These are phyloP conservation scores for Scyliorhinus canicula DNA, from an alignment of 2,797 vertebrate species.

Conservation along the genomic window DNA sequence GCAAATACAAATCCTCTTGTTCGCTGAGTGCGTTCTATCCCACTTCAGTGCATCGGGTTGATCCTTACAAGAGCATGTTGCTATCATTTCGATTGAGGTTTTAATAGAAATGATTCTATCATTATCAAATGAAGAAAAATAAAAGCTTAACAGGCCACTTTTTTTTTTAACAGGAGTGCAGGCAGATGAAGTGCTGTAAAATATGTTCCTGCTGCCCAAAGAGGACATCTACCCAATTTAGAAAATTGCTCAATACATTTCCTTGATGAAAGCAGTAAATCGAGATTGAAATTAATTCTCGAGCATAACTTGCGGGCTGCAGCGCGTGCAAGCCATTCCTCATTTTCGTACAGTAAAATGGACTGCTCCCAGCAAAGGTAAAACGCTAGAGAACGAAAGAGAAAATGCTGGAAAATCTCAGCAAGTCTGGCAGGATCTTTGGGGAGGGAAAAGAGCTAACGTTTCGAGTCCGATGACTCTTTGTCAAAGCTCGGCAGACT, in stretches of 20 bases:
- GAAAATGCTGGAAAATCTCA: not conserved
- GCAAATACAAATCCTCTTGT: not conserved
- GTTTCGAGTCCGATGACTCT: not conserved
- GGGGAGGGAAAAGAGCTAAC: not conserved
- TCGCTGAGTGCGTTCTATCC: not conserved
- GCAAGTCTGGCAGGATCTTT: not conserved
- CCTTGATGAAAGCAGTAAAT: not conserved
- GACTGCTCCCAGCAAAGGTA: not conserved
- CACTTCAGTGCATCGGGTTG: not conserved
- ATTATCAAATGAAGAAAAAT: conserved; percentile 19
- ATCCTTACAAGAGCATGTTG: not conserved
- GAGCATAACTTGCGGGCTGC: not conserved
- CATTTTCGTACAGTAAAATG: not conserved
- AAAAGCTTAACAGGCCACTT: not conserved
- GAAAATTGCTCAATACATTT: conserved; percentile 5
- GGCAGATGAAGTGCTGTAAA: not conserved
- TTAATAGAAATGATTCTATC: not conserved
- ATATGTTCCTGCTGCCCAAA: not conserved
- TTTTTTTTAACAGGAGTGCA: not conserved
- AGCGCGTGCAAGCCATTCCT: not conserved
- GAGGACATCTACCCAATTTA: not conserved
- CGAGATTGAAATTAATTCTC: not conserved
- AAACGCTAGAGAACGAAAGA: too few relatives aligned
- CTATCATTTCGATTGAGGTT: conserved; percentile 13
- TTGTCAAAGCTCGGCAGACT: too few relatives aligned